Evolutionary conservation across 2,888 invertebrate species (phyloP), one percentile per base, ranked within the genome.

Genomic region (Drosophila paramelanica): DNA sequence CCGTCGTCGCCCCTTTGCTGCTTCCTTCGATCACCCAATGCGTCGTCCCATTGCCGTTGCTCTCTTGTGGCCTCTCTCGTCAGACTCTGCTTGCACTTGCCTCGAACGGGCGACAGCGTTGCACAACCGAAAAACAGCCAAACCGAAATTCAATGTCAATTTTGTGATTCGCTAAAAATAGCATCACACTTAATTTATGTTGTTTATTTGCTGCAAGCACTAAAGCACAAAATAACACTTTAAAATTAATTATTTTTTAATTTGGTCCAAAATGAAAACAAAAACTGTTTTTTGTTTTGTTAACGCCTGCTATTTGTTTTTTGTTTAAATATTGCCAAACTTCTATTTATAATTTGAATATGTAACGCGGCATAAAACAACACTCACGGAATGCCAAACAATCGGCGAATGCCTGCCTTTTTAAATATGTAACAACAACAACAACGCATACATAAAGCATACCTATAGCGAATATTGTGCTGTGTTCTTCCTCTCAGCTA

Each of bases 141-240:
- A 70, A 60, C 51, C 51, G 53, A 81, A 82, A 82, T 83, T 83
- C 83, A 84, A 84, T 84, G 83, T 84, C 83, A 84, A 88, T 84
- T 84, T 86, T 73, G 65, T 67, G 65, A 51, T 61, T 50, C 52
- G 45, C 86, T 77, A 77, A 60, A 77, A 85, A 88, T 82, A 82
- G 71, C 50, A 31, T 56, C 39, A 64, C 76, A 72, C 81, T 79
- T 72, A 68, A 88, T 82, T 87, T 87, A 78, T 81, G 51, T 73
- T 88, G 85, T 88, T 85, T 88, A 73, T 79, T 76, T 77, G 49
- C 67, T 73, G 55, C 52, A 64, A 49, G 47, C 45, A 49, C 43
- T 60, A 55, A 55, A 75, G 46, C 1, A 39, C 46, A 50, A 61
- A 52, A 55, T 68, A 62, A 58, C 60, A 60, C 46, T 67, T 69